These are phyloP conservation scores for Hepsetus odoe DNA, from an alignment of 2,113 vertebrate genomes.

Conservation along the genomic window DNA sequence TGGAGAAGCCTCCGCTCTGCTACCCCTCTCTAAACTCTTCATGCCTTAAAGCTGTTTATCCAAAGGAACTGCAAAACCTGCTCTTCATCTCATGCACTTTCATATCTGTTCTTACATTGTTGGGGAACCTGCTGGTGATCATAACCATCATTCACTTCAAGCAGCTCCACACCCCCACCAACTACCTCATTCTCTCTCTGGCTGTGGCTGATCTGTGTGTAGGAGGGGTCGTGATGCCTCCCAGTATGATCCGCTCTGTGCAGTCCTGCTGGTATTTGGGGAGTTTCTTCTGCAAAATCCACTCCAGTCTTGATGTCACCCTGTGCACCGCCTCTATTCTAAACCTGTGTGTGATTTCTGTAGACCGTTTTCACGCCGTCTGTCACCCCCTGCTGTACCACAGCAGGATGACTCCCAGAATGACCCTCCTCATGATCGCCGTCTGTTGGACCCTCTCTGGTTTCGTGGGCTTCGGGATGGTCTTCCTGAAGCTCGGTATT, in stretches of 20 bases:
- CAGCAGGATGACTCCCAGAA: slow-evolving; percentile 25
- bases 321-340: slow-evolving; percentile 51
- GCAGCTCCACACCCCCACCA: slow-evolving; percentile 80
- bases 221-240: slow-evolving; percentile 58
- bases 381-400: slow-evolving; percentile 48
- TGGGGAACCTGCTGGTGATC: slow-evolving; percentile 80
- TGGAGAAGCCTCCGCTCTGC: slow-evolving; percentile 54
- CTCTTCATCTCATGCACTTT: slow-evolving; percentile 74
- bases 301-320: slow-evolving; percentile 63
- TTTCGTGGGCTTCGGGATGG: slow-evolving; percentile 79
- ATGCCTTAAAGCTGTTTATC: slow-evolving; percentile 72
- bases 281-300: slow-evolving; percentile 81
- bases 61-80: slow-evolving; percentile 62
- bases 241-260: neutral
- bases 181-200: slow-evolving; percentile 83
- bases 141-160: slow-evolving; percentile 81
- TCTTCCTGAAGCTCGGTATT: slow-evolving; percentile 79
- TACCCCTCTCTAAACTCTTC: slow-evolving; percentile 73
- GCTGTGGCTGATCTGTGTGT: slow-evolving; percentile 81
- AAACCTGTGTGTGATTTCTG: slow-evolving; percentile 70
- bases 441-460: slow-evolving; percentile 77
- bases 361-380: slow-evolving; percentile 76
- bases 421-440: slow-evolving; percentile 66
- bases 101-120: slow-evolving; percentile 74
- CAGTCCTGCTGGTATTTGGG: slow-evolving; percentile 74